phyloP scores from a whole-genome alignment of 2,797 vertebrate species.

The Bovichtus variegatus region DNA sequence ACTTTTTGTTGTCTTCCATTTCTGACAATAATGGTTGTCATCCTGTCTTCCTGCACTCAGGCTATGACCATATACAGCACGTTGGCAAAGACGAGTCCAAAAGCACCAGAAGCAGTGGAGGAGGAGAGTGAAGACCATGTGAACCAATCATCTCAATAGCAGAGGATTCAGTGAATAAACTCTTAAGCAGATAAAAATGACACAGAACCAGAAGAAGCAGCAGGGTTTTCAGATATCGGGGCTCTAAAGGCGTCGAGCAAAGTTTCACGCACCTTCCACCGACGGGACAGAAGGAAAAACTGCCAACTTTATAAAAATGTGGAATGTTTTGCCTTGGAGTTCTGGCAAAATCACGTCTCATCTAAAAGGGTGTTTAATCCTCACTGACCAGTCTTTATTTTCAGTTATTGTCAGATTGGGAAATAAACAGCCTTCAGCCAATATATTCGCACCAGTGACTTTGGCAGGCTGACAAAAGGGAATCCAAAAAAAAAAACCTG shows the following conservation, averaged over 20 bases:
- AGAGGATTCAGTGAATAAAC: conserved; percentile 37
- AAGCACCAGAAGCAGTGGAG: not conserved
- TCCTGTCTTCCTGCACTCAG: conserved; percentile 46
- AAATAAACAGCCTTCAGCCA: conserved; percentile 10
- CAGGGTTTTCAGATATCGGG: conserved; percentile 8
- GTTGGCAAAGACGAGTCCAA: conserved; percentile 66
- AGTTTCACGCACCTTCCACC: not conserved
- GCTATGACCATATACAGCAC: conserved; percentile 80
- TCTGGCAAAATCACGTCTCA: conserved; percentile 15
- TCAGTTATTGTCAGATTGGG: conserved; percentile 18
- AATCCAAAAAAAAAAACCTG: no score
- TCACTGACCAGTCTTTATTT: conserved; percentile 14
- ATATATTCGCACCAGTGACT: not conserved
- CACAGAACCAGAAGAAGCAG: conserved; percentile 23
- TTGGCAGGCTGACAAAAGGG: not conserved
- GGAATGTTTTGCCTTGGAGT: not conserved
- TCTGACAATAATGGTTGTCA: not conserved
- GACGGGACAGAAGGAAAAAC: conserved; percentile 13
- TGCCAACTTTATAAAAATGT: not conserved
- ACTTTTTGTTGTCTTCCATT: not conserved
- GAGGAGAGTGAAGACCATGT: conserved; percentile 32
- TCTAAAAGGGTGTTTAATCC: conserved; percentile 20
- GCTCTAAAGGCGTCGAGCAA: not conserved
- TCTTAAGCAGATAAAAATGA: conserved; percentile 29
- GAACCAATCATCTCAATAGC: conserved; percentile 41